phyloP scores from a whole-genome alignment of 2,113 vertebrate genomes.

The Pollachius pollachius region DNA sequence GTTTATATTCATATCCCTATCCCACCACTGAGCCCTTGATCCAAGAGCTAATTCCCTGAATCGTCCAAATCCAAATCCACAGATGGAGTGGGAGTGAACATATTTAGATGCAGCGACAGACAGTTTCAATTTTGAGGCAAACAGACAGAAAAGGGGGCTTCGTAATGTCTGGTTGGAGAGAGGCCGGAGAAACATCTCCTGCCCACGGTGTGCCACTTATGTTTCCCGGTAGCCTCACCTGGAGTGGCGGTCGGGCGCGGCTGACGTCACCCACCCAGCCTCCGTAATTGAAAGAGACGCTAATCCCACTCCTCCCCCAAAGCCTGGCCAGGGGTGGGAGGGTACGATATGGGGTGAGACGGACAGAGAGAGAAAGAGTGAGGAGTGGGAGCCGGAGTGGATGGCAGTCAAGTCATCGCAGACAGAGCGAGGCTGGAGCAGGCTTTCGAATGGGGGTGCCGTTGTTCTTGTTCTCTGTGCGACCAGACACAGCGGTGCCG shows the following conservation, averaged over 20 bases:
- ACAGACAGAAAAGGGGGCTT: neutral
- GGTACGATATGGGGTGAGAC: constrained; percentile 4
- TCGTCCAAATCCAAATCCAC: constrained; percentile 72
- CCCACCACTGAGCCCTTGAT: constrained; percentile 65
- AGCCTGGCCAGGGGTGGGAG: constrained; percentile 54
- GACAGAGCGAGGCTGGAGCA: constrained; percentile 15
- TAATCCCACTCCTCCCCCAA: constrained; percentile 75
- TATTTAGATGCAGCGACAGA: constrained; percentile 3
- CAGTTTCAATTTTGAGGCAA: neutral
- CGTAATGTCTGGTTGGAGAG: constrained; percentile 6
- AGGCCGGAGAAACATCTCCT: neutral
- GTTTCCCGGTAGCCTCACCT: neutral
- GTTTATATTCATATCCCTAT: constrained; percentile 25
- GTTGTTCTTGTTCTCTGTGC: neutral
- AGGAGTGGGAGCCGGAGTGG: constrained; percentile 24
- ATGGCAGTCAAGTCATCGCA: constrained; percentile 33
- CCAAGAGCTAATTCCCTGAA: constrained; percentile 71
- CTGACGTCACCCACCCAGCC: constrained; percentile 68
- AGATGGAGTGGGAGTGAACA: constrained; percentile 9
- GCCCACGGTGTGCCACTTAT: neutral
- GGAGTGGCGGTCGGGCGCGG: constrained; percentile 44
- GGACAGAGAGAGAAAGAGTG: constrained; percentile 32
- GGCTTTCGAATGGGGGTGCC: constrained; percentile 18
- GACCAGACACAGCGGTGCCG: constrained; percentile 10
- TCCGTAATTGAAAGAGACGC: constrained; percentile 74